Evolutionary conservation across 1,140 invertebrate genomes (phyloP), one percentile per base, ranked within the genome.

Genomic region (Dendrolimus punctatus): DNA sequence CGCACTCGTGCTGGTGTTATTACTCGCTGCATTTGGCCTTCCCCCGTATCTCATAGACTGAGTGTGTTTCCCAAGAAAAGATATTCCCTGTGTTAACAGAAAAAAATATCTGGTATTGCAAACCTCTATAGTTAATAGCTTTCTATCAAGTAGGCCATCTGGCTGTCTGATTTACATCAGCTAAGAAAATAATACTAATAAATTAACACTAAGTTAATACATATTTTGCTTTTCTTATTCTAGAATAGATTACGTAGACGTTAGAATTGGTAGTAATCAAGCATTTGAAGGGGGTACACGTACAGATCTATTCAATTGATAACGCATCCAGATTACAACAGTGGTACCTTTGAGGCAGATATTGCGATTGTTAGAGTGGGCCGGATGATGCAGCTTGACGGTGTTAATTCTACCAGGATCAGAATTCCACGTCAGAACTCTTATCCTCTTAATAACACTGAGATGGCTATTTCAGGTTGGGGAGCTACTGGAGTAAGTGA

Each of bases 401-500:
- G 68, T 1, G 55, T 43, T 0, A 78, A 49, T 6, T 70, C 66
- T 6, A 72, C 58, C 48, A 58, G 38, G 5, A 10, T 51, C 4
- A 39, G 7, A 2, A n/a, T 51, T n/a, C 41, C 50, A n/a, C 37
- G n/a, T 38, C 36, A 51, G 23, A 45, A 39, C n/a, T 8, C 6
- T 23, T 23, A 37, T 0, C 6, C 9, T 5, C 53, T 57, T 6
- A 42, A 58, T 6, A 72, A 74, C 5, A 70, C 68, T 23, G 50
- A 65, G 7, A 45, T 82, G 4, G 54, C 66, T 10, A 71, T 84
- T 0, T 68, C 77, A 44, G 84, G 84, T 9, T 85, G 79, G 76
- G 83, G 83, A 2, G 65, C 75, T 46, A 86, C 79, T 23, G 51
- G 63, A 10, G 83, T 86, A 66, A 79, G 76, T 73, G 48, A 43